Percentiles rank a stretch among this genome's conserved stretches.
Conservation (phyloP, 2,888 invertebrate species). For the Chloroclysta siterata region DNA sequence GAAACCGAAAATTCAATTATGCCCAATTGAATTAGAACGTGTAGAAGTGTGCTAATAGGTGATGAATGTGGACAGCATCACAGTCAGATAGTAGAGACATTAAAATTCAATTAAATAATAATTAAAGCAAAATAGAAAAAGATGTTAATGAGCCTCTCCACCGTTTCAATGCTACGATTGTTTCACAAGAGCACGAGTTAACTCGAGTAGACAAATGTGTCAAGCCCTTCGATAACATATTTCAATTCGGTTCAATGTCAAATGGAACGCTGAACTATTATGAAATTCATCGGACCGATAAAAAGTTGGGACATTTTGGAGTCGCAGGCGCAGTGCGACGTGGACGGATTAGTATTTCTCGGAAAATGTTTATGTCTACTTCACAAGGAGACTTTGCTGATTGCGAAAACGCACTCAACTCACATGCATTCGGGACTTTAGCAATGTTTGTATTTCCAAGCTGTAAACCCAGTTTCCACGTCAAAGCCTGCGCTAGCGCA, state of each 20-base stretch:
- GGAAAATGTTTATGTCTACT: constrained; percentile 71
- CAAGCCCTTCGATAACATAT: constrained; percentile 71
- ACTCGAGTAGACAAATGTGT: constrained; percentile 57
- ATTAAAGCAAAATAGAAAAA: constrained; percentile 62
- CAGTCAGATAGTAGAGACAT: constrained; percentile 60
- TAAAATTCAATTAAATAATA: constrained; percentile 74
- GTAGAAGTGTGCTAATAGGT: constrained; percentile 67
- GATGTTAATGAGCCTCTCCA: constrained; percentile 63
- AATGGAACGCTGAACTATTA: constrained; percentile 64
- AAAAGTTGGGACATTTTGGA: constrained; percentile 54
- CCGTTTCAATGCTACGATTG: constrained; percentile 55
- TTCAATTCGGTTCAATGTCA: constrained; percentile 81
- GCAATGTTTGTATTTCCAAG: constrained; percentile 75
- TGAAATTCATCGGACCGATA: constrained; percentile 70
- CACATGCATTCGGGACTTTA: constrained; percentile 70
- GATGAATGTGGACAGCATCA: constrained; percentile 54
- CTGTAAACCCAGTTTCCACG: constrained; percentile 77
- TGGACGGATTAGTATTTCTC: constrained; percentile 62
- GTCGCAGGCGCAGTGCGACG: constrained; percentile 44
- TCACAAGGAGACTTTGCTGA: constrained; percentile 68
- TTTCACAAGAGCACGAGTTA: constrained; percentile 64
- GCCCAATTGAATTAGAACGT: constrained; percentile 59
- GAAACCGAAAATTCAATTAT: constrained; percentile 45
- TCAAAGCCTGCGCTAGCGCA: constrained; percentile 19
- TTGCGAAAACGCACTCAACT: constrained; percentile 67